These are phyloP conservation scores for Ceratina calcarata DNA, from an alignment of 1,140 invertebrate genomes.

Conservation along the genomic window DNA sequence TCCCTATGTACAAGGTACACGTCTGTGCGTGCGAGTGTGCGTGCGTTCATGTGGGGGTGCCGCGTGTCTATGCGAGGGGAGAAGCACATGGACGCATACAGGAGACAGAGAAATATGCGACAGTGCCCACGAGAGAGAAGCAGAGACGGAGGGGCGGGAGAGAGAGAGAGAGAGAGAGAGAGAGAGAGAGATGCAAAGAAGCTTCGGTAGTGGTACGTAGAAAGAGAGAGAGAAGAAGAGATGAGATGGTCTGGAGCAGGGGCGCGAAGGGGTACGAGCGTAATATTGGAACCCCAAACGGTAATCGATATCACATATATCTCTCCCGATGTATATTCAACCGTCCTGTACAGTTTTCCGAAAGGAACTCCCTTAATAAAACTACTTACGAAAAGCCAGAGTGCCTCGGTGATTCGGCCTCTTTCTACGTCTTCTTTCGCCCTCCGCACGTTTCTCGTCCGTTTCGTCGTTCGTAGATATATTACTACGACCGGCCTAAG, in stretches of 20 bases:
- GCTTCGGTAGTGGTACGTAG: constrained; percentile 36
- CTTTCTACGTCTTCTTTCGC: constrained; percentile 31
- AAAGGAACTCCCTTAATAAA: constrained; percentile 68
- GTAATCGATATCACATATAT: constrained; percentile 77
- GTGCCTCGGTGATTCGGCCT: constrained; percentile 35
- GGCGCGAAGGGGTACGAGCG: constrained; percentile 64
- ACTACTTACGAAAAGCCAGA: constrained; percentile 55
- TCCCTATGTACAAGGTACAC: constrained; percentile 41
- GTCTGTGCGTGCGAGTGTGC: neutral
- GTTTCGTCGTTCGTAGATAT: constrained; percentile 40
- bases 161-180: neutral
- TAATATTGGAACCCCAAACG: constrained; percentile 76
- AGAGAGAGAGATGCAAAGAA: constrained; percentile 22
- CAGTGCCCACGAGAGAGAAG: constrained; percentile 22
- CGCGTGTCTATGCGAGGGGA: constrained; percentile 35
- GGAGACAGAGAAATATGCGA: constrained; percentile 54
- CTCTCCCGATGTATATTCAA: constrained; percentile 72
- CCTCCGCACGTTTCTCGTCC: constrained; percentile 37
- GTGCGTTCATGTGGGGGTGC: constrained; percentile 4
- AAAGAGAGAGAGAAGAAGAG: constrained; percentile 27
- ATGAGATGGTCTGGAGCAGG: constrained; percentile 42
- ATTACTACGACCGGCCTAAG: constrained; percentile 53
- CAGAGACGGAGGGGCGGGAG: constrained; percentile 2
- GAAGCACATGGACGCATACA: constrained; percentile 26
- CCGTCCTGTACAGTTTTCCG: constrained; percentile 60